These are phyloP conservation scores for Diplosoma virens DNA, from an alignment of 23 tunicate genomes.

Conservation along the genomic window DNA sequence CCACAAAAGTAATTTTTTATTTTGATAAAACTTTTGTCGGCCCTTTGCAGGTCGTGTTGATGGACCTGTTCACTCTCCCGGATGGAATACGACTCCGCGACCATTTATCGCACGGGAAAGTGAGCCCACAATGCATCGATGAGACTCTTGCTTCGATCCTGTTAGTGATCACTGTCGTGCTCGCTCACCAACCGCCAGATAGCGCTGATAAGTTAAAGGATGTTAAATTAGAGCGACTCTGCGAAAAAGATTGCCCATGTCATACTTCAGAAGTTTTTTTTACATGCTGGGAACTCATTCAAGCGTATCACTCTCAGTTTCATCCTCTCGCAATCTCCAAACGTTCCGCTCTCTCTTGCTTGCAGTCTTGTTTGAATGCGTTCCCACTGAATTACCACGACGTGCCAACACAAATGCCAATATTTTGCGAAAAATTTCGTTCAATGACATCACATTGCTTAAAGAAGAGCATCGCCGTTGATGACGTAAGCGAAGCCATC, in stretches of 20 bases:
- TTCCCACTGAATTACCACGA: too few species aligned
- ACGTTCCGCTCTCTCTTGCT: constrained; percentile 4
- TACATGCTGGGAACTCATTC: not conserved
- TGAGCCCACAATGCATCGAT: constrained; percentile 20
- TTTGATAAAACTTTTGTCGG: too few species aligned
- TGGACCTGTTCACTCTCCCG: constrained; percentile 31
- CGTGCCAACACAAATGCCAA: too few species aligned
- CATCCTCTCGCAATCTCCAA: constrained; percentile 49
- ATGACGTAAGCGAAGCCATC: too few species aligned
- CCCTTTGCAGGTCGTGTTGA: constrained; percentile 27
- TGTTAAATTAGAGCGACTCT: not conserved
- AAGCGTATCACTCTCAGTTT: constrained; percentile 22
- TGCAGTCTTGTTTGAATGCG: not conserved
- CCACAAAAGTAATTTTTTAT: too few species aligned
- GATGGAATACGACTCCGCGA: constrained; percentile 50
- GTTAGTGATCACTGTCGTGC: not conserved
- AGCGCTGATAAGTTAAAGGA: not conserved
- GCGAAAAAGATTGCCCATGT: not conserved
- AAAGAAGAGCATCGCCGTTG: too few species aligned
- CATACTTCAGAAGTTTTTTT: not conserved
- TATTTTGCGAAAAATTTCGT: not conserved
- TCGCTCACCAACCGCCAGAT: not conserved
- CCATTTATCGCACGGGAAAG: constrained; percentile 51
- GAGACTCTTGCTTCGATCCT: constrained; percentile 25
- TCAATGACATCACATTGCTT: constrained; percentile 6